Percentiles rank a stretch among this genome's conserved stretches.
phyloP scores from a whole-genome alignment of 2,888 invertebrate genomes.

The Maniola hyperantus region DNA sequence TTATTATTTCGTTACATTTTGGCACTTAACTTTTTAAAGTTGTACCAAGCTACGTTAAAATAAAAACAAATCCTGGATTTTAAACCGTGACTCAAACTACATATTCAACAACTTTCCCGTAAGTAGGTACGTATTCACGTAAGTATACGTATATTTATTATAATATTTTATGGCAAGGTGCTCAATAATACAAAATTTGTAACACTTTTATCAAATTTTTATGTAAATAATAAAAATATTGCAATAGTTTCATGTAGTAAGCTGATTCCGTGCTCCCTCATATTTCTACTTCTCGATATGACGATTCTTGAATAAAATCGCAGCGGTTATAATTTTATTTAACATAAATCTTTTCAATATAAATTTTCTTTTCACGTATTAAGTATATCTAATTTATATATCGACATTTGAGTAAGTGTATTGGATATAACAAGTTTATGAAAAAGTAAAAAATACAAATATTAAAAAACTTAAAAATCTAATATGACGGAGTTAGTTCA shows the following conservation, averaged over 20 bases:
- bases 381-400: background rate
- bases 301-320: no score
- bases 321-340: no score
- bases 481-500: conserved; percentile 20
- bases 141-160: no score
- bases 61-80: background rate
- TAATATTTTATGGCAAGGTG: conserved; percentile 11
- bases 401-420: background rate
- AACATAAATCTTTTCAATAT: no score
- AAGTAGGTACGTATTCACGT: no score
- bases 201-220: no score
- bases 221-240: conserved; percentile 15
- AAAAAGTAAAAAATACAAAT: conserved; percentile 4
- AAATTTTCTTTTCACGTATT: background rate
- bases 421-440: background rate
- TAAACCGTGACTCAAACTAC: background rate
- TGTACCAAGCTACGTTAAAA: no score
- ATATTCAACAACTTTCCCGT: background rate
- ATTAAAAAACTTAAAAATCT: background rate
- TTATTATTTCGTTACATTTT: conserved; percentile 13
- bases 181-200: background rate
- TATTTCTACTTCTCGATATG: no score
- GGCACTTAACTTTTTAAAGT: background rate
- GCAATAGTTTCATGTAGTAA: background rate
- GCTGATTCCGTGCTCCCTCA: no score